Base-by-base conservation (phyloP, 2,888 invertebrate species). In the Ormyrus labotus region DNA sequence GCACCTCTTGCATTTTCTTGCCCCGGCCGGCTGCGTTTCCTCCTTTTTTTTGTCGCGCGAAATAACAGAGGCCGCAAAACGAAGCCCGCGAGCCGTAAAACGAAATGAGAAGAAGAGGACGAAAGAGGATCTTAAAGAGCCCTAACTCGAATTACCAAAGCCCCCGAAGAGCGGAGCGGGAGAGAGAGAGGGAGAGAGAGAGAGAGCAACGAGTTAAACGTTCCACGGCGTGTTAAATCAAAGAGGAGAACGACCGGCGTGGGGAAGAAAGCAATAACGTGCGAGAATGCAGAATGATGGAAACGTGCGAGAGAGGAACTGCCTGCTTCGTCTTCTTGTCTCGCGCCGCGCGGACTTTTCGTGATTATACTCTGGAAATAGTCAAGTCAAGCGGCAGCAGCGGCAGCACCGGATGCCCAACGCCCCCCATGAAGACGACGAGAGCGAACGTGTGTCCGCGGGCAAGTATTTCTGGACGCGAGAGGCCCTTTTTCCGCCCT, bases 281-380 rank as follows among this genome's bases (percentile, higher is more conserved):
- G 78, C 73, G 76, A 81, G 80, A 82, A 81, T 58, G 76, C 86
- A 83, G 78, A 79, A 79, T 79, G 78, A 79, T 79, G 78, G 78
- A 79, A 79, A 79, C 78, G 71, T 73, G 77, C 61, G 53, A 63
- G 50, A 65, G 48, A 50, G 19, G 50, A 34, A 48, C 60, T 58
- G 64, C 55, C 63, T 34, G 34, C 34, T 34, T 34, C 34, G 34
- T 34, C 63, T 53, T 69, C 51, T 19, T 34, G 13, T 57, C 79
- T 45, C 64, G 13, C 79, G 73, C 83, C 57, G 58, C 51, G 51
- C 50, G 69, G 69, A 19, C 34, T 65, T 84, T 86, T 85, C 86
- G 87, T 84, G 88, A 89, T 89, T 89, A 87, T 89, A 87, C 84
- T 88, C 89, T 88, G 88, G 87, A 88, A 89, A 89, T 89, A 89